Conservation (phyloP, 2,888 invertebrate species). For the Ischnus inquisitorius region DNA sequence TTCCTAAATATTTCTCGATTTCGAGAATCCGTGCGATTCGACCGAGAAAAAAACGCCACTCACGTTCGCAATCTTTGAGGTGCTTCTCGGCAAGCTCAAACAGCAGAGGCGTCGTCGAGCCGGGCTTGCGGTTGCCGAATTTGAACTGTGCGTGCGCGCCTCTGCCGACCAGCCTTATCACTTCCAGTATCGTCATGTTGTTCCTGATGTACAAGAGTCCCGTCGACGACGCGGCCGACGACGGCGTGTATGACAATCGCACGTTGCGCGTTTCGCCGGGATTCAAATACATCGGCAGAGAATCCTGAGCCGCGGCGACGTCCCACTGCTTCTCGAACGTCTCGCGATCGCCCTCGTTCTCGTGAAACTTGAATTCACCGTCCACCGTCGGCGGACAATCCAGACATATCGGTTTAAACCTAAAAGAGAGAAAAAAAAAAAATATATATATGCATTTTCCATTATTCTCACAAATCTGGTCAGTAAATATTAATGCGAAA, state of each 20-base stretch:
- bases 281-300: conserved; percentile 79
- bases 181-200: conserved; percentile 96
- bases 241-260: conserved; percentile 81
- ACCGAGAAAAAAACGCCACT: conserved; percentile 79
- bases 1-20: too few species aligned
- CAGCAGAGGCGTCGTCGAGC: conserved; percentile 90
- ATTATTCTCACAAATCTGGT: too few species aligned
- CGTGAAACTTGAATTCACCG: conserved; percentile 81
- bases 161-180: conserved; percentile 92
- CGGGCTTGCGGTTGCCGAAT: conserved; percentile 95
- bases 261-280: conserved; percentile 79
- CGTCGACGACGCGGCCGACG: conserved; percentile 78
- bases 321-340: conserved; percentile 80
- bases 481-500: background rate
- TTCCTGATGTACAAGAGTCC: conserved; percentile 87
- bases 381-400: conserved; percentile 79
- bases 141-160: conserved; percentile 95
- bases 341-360: conserved; percentile 73
- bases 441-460: too few species aligned
- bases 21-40: background rate
- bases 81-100: conserved; percentile 93
- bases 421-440: conserved; percentile 56
- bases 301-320: conserved; percentile 76
- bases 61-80: conserved; percentile 88
- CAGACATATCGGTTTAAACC: conserved; percentile 80